A percentile compares a stretch with the other conserved stretches of the same genome.
phyloP scores from a whole-genome alignment of 2,113 vertebrate species.

The Rhinogobius similis region DNA sequence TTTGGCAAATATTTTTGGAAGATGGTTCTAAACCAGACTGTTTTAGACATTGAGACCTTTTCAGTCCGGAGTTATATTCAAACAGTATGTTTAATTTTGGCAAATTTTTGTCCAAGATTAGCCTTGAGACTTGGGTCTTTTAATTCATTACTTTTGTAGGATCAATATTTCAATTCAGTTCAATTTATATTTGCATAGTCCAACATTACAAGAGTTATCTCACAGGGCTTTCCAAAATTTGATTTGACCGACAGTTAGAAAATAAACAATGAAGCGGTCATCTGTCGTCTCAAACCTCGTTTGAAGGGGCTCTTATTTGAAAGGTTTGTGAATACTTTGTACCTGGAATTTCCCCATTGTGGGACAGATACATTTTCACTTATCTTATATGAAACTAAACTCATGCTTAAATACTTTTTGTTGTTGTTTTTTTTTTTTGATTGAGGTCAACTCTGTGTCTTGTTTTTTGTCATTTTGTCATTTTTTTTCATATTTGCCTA shows the following conservation, averaged over 20 bases:
- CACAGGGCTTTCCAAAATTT: background rate
- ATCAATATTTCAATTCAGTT: background rate
- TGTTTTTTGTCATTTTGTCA: too few relatives aligned
- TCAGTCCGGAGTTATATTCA: too few relatives aligned
- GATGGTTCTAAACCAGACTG: too few relatives aligned
- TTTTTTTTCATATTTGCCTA: constrained; percentile 76
- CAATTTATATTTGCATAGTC: background rate
- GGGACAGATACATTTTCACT: too few relatives aligned
- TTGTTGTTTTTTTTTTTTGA: background rate
- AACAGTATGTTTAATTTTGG: too few relatives aligned
- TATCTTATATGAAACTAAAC: too few relatives aligned
- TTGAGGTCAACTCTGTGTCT: background rate
- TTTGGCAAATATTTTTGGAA: too few relatives aligned
- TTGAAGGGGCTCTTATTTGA: background rate
- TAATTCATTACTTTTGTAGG: background rate
- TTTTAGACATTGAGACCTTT: too few relatives aligned
- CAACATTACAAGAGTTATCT: background rate
- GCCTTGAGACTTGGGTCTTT: background rate
- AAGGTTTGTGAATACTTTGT: too few relatives aligned
- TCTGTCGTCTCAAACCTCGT: background rate
- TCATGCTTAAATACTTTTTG: too few relatives aligned
- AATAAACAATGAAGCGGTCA: background rate
- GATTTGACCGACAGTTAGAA: background rate
- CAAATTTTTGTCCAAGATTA: too few relatives aligned
- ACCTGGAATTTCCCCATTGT: too few relatives aligned